Evolutionary conservation across 2,797 vertebrate species (phyloP), one percentile per base, ranked within the genome.

Genomic region (Nannoperca australis): DNA sequence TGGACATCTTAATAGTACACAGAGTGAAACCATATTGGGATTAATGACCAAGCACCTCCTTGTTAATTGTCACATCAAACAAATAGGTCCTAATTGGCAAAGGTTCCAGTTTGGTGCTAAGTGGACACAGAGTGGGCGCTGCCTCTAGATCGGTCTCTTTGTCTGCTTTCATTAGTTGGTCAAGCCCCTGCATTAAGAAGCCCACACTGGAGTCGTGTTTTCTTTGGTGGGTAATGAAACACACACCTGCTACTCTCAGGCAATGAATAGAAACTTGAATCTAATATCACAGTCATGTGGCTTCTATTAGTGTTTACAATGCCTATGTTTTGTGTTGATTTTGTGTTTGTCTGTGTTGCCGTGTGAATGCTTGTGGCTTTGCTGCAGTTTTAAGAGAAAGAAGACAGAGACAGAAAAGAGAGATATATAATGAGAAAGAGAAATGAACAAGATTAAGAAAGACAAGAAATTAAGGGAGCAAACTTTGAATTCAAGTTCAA

Each of bases 231-330:
- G 79, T 82, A 92, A 91, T 90, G 91, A 92, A 94, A 94, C 89
- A 93, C 92, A 94, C 94, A 96, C 95, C 95, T 95, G 95, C 95
- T 94, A 92, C 93, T 94, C 91, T 91, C 86, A 80, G 85, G 70
- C 83, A 24, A 63, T 93, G 88, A 94, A 95, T 92, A 80, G 89
- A 90, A 89, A 91, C 91, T 93, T 92, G 88, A 93, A 94, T 91
- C 87, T 90, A 90, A 91, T 93, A 92, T 88, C 88, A 79, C 85
- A 56, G 61, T 91, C 88, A 85, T 90, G 89, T 74, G 87, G 83
- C 85, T 91, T 73, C 83, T 91, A 83, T 92, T 91, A 86, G 75
- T 42, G 71, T 71, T 77, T 47, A 90, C 86, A 92, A 91, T 90
- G 76, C 68, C 78, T 22, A 53, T 85, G 87, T 88, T 90, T 91